Base-by-base conservation (phyloP, 2,797 vertebrate species). In the Parambassis ranga region DNA sequence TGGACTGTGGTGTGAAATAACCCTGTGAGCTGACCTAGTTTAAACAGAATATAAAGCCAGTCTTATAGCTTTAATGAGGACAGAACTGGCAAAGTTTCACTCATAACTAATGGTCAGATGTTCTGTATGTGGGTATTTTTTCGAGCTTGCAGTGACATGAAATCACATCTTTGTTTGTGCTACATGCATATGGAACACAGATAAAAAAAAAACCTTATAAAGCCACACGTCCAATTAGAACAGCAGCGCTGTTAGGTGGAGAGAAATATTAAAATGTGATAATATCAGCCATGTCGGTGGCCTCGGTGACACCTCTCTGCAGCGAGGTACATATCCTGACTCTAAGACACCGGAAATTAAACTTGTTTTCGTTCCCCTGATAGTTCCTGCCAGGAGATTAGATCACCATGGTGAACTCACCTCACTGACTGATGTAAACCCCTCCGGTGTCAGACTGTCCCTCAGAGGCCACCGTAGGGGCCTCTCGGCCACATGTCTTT, bases 401-500 rank as follows among this genome's bases (percentile, higher is more conserved):
- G 87, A 91, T 91, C 85, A 90, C 83, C 75, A 77, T 57, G 76
- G 79, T 82, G 87, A 90, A 82, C 85, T 90, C 85, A 87, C 66
- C 76, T 86, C 78, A 46, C 69, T 66, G 63, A 50, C 75, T 88
- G 87, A 91, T 89, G 75, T 88, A 85, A 90, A 86, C 64, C 81
- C 23, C 66, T 43, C 31, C 1, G 56, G 71, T 81, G 82, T 82
- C 83, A 87, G 50, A 70, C 52, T 57, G 76, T 66, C 61, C 73
- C 80, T 83, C 55, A 32, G 62, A 84, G 83, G 81, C 79, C 84
- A 86, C 78, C n/a, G 1, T 69, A 70, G 65, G 73, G 73, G 79
- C 71, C 78, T 66, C 47, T 52, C n/a, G 36, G 76, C 83, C 67
- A 65, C 88, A 81, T 87, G 77, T 91, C 89, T 87, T 87, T 89